Evolutionary conservation across 2,113 vertebrate genomes (phyloP), one percentile per base, ranked within the genome.

Genomic region (Phaethornis superciliosus): DNA sequence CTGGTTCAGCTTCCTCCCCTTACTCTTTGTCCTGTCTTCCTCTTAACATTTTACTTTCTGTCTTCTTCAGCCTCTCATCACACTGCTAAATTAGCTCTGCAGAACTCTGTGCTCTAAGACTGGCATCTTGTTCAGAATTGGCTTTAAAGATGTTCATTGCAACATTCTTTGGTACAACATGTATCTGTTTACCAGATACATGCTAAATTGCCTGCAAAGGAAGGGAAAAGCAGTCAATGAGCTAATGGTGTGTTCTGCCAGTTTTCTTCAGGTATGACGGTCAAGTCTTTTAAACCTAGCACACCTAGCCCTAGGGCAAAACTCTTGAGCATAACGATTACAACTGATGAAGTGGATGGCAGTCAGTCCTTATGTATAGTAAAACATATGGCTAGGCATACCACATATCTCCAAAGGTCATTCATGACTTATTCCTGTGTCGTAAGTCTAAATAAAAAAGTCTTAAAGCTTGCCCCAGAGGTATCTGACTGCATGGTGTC

Each of bases 291-390:
- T 70, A 74, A 92, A 83, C 4, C 2, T 27, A 88, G 15, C 55
- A 78, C 90, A 75, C 79, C 80, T 51, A 63, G 5, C 68, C 88
- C 79, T 83, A 21, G 70, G 76, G 90, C 68, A 90, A 94, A 94
- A 70, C 42, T 86, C 76, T 63, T 42, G 52, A 83, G 8, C 68
- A 12, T 80, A 82, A 15, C 51, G 47, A 69, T 88, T 83, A 51
- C 79, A 91, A 24, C 42, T 70, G 75, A 70, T 88, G 47, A 93
- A 88, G 68, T 71, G 32, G 44, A 55, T 67, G 42, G 37, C 70
- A 94, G 47, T 82, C 32, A 63, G 46, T 88, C 7, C 51, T 69
- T 74, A 55, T 49, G 37, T 76, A n/a, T 18, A 72, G 22, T 26
- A 60, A 72, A 82, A 93, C 9, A 71, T n/a, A 82, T 52, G 65